Evolutionary conservation across 2,113 vertebrate genomes (phyloP).

Genomic region (Microtus montanus): DNA sequence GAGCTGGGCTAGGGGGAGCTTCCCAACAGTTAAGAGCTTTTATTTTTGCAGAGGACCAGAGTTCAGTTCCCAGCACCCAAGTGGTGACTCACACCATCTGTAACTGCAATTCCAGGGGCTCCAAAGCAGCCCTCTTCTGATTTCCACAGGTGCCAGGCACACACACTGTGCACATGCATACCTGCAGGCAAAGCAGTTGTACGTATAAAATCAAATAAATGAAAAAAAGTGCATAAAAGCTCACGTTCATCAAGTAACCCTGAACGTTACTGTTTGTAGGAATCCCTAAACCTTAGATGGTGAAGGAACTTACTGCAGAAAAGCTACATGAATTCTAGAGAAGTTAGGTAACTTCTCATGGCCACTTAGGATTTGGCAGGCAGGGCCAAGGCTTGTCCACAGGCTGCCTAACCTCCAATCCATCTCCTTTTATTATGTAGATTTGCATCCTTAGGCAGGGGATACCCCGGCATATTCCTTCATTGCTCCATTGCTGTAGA

Average conservation of each 20-base stretch:
- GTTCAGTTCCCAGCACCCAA: not conserved
- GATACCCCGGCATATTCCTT: not conserved
- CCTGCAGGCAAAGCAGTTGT: not conserved
- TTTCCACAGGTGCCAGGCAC: not conserved
- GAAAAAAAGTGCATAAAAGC: not conserved
- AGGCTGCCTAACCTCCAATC: not conserved
- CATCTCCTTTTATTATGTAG: not conserved
- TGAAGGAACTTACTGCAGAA: not conserved
- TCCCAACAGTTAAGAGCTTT: not conserved
- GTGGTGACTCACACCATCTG: not conserved
- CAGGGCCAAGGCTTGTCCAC: not conserved
- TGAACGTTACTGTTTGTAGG: not conserved
- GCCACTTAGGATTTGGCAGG: not conserved
- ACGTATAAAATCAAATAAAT: not conserved
- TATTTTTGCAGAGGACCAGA: not conserved
- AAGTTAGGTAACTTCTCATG: not conserved
- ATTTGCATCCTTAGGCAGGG: not conserved
- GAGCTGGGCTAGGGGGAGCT: no score
- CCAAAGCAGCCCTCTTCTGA: not conserved
- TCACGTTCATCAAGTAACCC: constrained; percentile 6
- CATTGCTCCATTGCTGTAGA: not conserved
- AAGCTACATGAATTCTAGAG: not conserved
- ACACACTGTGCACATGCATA: not conserved
- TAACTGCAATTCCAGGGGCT: not conserved
- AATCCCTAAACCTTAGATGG: not conserved